phyloP scores from a whole-genome alignment of 2,797 vertebrate genomes.

The Galagoides demidoff region DNA sequence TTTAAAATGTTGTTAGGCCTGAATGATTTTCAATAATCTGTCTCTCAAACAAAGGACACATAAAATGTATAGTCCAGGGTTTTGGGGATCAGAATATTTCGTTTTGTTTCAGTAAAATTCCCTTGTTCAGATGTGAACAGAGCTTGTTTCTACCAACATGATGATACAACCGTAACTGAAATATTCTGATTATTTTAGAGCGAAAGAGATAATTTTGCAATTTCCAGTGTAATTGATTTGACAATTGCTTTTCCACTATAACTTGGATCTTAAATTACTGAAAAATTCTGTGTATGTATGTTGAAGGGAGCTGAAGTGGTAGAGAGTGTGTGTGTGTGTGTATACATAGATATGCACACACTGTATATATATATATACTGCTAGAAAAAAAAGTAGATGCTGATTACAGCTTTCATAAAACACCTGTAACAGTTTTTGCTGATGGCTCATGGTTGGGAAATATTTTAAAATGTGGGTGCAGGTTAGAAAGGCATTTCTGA shows the following conservation, averaged over 20 bases:
- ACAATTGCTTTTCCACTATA: background rate
- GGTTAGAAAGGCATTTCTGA: background rate
- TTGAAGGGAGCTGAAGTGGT: no score
- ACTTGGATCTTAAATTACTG: background rate
- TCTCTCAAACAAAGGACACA: background rate
- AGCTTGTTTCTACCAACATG: background rate
- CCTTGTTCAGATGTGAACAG: background rate
- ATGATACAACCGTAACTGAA: background rate
- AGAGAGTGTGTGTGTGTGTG: background rate
- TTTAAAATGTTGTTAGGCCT: background rate
- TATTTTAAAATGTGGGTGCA: background rate
- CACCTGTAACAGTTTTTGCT: background rate
- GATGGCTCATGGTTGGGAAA: background rate
- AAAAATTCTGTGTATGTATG: background rate
- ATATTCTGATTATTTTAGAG: background rate
- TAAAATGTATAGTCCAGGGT: background rate
- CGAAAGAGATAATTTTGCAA: background rate
- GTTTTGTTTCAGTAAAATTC: conserved; percentile 6
- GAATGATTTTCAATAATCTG: conserved; percentile 41
- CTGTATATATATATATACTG: background rate
- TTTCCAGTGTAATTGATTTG: background rate
- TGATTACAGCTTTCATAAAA: background rate
- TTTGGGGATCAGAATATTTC: background rate
- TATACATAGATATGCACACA: no score
- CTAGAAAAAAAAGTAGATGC: background rate